Evolutionary conservation across 2,113 vertebrate species (phyloP).

Genomic region (Holacanthus passer): DNA sequence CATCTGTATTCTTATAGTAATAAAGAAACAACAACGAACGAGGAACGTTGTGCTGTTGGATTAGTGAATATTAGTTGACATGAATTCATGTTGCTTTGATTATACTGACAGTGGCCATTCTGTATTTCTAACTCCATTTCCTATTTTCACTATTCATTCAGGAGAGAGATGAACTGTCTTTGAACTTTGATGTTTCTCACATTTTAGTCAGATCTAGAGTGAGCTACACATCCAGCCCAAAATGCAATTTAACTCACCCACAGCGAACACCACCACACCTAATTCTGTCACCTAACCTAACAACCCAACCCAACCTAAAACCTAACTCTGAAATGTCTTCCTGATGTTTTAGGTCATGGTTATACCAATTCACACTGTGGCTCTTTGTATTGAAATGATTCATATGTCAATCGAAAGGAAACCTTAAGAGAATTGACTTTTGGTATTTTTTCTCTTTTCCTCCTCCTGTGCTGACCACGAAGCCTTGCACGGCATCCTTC

Average conservation of each 20-base stretch:
- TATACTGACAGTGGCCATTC: neutral
- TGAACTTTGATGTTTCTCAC: neutral
- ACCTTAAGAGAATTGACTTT: neutral
- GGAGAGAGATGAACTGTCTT: neutral
- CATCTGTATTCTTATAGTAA: neutral
- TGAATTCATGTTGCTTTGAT: constrained; percentile 2
- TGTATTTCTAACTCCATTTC: neutral
- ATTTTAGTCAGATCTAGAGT: neutral
- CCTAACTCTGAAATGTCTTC: no score
- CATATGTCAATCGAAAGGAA: neutral
- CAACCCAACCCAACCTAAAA: no score
- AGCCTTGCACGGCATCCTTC: constrained; percentile 32
- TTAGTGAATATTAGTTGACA: neutral
- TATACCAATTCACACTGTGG: neutral
- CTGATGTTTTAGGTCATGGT: neutral
- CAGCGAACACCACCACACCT: neutral
- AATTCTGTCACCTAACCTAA: no score
- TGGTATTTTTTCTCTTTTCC: neutral
- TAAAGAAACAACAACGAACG: neutral
- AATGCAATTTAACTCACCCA: neutral
- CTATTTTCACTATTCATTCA: neutral
- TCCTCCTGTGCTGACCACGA: neutral
- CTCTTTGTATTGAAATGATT: neutral
- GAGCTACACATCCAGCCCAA: neutral
- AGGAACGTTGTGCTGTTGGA: neutral